phyloP scores from a whole-genome alignment of 2,113 vertebrate genomes.

The Psophia crepitans region DNA sequence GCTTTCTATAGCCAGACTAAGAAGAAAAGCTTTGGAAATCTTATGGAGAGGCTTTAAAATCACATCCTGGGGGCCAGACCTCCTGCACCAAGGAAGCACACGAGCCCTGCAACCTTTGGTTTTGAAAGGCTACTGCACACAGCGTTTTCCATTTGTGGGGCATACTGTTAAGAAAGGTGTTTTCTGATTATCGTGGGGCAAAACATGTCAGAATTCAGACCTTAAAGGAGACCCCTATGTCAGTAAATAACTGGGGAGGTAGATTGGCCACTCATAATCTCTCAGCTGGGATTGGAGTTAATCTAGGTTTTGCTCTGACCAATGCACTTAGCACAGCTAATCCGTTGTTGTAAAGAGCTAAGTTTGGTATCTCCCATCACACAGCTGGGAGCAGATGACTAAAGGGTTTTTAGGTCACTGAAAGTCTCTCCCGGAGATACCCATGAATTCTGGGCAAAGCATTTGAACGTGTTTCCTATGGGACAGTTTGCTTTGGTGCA shows the following conservation, averaged over 20 bases:
- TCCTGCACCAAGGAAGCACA: rapidly evolving
- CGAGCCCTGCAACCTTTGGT: neutral
- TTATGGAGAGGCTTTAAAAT: neutral
- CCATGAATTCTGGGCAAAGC: neutral
- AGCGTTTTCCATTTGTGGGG: neutral
- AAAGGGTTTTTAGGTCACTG: slow-evolving; percentile 14
- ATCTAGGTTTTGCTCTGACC: slow-evolving; percentile 32
- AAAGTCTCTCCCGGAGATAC: neutral
- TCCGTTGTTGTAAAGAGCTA: slow-evolving; percentile 36
- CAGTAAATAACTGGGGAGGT: neutral
- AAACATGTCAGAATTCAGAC: neutral
- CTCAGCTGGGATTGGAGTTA: slow-evolving; percentile 35
- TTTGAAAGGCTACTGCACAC: rapidly evolving
- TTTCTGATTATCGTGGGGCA: neutral
- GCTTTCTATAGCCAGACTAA: neutral
- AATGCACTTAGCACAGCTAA: slow-evolving; percentile 43
- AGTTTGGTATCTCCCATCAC: neutral
- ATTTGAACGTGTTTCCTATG: neutral
- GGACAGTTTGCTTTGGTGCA: neutral
- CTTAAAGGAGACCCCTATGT: neutral
- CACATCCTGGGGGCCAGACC: neutral
- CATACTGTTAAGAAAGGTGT: neutral
- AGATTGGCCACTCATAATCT: neutral
- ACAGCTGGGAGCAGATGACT: neutral
- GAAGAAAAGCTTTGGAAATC: neutral